Percentiles rank a stretch among this genome's conserved stretches.
Evolutionary conservation across 2,797 vertebrate species (phyloP).

Genomic region (Lepilemur septentrionalis): DNA sequence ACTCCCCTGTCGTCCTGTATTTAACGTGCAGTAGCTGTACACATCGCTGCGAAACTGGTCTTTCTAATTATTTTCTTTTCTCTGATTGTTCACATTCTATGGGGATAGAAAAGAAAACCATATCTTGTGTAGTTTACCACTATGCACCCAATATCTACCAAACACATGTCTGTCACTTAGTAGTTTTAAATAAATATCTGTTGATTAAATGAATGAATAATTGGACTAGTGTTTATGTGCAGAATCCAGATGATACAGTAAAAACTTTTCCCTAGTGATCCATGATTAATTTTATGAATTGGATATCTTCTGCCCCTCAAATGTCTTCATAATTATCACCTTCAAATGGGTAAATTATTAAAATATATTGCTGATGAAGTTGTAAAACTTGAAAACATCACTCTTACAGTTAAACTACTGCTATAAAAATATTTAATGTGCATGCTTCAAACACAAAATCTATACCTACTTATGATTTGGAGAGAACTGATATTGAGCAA

Average conservation of each 20-base stretch:
- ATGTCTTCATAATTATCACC: not conserved
- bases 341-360: not conserved
- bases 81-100: not conserved
- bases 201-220: not conserved
- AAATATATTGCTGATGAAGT: not conserved
- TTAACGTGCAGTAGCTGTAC: not conserved
- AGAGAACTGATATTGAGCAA: not conserved
- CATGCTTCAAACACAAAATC: not conserved
- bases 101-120: not conserved
- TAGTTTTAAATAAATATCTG: not conserved
- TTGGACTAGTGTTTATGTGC: not conserved
- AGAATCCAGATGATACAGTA: not conserved
- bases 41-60: not conserved
- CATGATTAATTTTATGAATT: not conserved
- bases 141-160: not conserved
- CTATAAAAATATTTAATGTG: not conserved
- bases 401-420: not conserved
- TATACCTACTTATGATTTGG: not conserved
- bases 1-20: not conserved
- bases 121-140: not conserved
- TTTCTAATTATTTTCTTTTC: not conserved
- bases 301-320: not conserved
- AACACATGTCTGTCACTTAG: not conserved
- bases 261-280: not conserved
- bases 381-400: not conserved